These are phyloP conservation scores for Ptycholaimellus sp. DNA, from an alignment of 2,888 invertebrate species.

Conservation along the genomic window DNA sequence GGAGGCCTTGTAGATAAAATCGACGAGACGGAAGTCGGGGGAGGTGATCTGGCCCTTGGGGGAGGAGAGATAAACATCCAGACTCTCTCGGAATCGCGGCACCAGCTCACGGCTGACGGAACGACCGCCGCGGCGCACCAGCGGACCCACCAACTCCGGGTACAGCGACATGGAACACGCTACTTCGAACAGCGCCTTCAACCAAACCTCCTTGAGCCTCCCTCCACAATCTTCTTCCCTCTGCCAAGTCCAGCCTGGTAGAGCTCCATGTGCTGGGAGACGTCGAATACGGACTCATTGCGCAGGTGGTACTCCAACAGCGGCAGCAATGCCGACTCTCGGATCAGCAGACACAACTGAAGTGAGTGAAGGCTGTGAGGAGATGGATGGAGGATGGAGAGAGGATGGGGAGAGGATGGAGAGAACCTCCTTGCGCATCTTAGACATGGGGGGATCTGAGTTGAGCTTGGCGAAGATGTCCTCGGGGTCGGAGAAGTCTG, in stretches of 20 bases:
- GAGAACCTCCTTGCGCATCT: too few species aligned
- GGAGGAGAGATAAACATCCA: slow-evolving; percentile 14
- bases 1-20: slow-evolving; percentile 17
- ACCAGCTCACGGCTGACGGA: slow-evolving; percentile 18
- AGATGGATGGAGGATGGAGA: too few species aligned
- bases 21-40: slow-evolving; percentile 20
- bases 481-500: slow-evolving; percentile 6
- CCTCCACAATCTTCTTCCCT: background rate
- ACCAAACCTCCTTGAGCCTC: background rate
- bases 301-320: slow-evolving; percentile 20
- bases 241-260: slow-evolving; percentile 14
- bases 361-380: too few species aligned
- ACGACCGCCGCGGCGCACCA: slow-evolving; percentile 15
- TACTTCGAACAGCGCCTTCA: slow-evolving; percentile 17
- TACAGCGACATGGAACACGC: slow-evolving; percentile 16
- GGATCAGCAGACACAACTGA: slow-evolving; percentile 3
- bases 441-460: too few species aligned
- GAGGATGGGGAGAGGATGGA: too few species aligned
- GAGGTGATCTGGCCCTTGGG: slow-evolving; percentile 16
- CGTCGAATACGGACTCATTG: slow-evolving; percentile 23
- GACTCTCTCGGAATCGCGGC: slow-evolving; percentile 18
- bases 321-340: slow-evolving; percentile 11
- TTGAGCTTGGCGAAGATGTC: slow-evolving; percentile 7
- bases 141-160: slow-evolving; percentile 12
- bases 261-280: slow-evolving; percentile 21